Evolutionary conservation across 2,888 invertebrate genomes (phyloP).

Genomic region (Apoda limacodes): DNA sequence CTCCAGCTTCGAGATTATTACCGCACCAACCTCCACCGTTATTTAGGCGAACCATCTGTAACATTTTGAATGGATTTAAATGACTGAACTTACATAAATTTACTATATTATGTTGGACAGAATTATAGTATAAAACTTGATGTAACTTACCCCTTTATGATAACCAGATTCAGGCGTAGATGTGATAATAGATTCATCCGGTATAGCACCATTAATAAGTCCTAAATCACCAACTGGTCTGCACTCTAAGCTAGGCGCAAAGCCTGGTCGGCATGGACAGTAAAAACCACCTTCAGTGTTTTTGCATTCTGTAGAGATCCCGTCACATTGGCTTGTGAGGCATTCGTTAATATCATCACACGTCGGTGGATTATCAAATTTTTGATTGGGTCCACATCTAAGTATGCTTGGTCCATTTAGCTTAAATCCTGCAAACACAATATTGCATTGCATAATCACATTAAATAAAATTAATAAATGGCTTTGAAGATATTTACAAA

Average conservation of each 20-base stretch:
- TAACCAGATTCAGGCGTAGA: constrained; percentile 87
- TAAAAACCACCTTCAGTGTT: constrained; percentile 91
- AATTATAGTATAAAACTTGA: constrained; percentile 1
- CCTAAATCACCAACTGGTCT: constrained; percentile 92
- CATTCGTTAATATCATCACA: constrained; percentile 96
- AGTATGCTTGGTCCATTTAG: constrained; percentile 86
- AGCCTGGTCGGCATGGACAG: constrained; percentile 88
- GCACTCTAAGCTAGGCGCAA: constrained; percentile 87
- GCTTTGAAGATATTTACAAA: background rate
- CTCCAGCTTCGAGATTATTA: constrained; percentile 84
- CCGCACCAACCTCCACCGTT: constrained; percentile 93
- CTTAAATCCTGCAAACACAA: constrained; percentile 75
- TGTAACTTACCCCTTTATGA: constrained; percentile 76
- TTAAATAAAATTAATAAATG: background rate
- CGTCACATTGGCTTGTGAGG: constrained; percentile 87
- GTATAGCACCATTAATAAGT: constrained; percentile 87
- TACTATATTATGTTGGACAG: background rate
- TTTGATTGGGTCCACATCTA: constrained; percentile 85
- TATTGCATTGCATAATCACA: background rate
- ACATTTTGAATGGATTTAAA: constrained; percentile 14
- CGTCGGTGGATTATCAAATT: constrained; percentile 85
- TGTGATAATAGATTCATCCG: constrained; percentile 89
- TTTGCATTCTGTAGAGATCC: constrained; percentile 90
- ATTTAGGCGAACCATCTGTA: constrained; percentile 84
- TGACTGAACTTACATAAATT: constrained; percentile 1